Base-by-base conservation (phyloP, 1,140 invertebrate genomes). In the Anadara kagoshimensis region DNA sequence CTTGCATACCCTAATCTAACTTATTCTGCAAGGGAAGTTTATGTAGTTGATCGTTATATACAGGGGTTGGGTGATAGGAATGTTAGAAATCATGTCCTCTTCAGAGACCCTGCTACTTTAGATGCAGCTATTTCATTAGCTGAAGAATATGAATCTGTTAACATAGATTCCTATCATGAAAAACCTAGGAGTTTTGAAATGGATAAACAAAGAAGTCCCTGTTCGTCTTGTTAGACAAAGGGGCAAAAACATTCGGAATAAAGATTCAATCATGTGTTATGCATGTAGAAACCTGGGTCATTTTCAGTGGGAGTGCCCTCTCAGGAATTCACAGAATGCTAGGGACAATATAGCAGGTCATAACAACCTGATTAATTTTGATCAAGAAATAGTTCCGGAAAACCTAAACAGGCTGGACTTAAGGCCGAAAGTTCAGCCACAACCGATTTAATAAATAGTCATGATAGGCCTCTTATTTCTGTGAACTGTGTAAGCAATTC, bases 61-160 rank as follows among this genome's bases (percentile, higher is more conserved):
- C 26, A 47, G 22, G 66, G 66, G 11, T 24, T 68, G 20, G 44
- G 44, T 26, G 36, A 44, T 58, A 58, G 20, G 45, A 56, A 68
- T 45, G 29, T 68, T 26, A 41, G 58, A 24, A 68, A 36, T 45
- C 44, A 41, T 26, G 66, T 68, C 8, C 54, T 58, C 10, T 68
- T 68, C 49, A 44, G 10, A 29, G 43, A 69, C 8, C 66, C 66
- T 10, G 49, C 20, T n/a, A 51, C 67, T 1, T 22, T 69, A 51
- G 67, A 69, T 26, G 8, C n/a, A 36, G 67, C 67, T 26, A 69
- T 69, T 5, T 47, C 67, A 45, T 12, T 36, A 36, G 67, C 67
- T 4, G 51, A 49, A n/a, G 43, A 69, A 44, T 53, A 44, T 43
- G 45, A 43, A 57, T 44, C 56, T 22, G 57, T 68, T 58, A 36